Conservation (phyloP, 2,797 vertebrate genomes). For the Cryptoprocta ferox region DNA sequence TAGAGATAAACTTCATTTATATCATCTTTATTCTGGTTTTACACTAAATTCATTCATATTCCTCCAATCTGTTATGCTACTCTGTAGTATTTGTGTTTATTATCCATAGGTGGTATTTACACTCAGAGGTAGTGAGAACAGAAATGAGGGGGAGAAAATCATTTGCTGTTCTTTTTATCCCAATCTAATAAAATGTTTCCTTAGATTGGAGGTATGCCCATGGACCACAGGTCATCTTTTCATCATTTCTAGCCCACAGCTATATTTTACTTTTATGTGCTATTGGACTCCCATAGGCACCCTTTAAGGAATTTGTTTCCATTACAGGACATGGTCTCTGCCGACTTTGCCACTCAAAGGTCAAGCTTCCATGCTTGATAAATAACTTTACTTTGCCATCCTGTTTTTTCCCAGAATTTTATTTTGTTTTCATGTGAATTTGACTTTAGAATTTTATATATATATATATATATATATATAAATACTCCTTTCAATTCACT, state of each 20-base stretch:
- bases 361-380: constrained; percentile 35
- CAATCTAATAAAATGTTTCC: constrained; percentile 67
- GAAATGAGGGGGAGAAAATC: constrained; percentile 4
- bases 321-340: constrained; percentile 13
- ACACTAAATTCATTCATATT: not conserved
- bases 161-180: constrained; percentile 55
- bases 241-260: constrained; percentile 55
- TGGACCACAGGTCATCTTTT: constrained; percentile 60
- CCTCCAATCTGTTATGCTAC: not conserved
- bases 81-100: not conserved
- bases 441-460: constrained; percentile 25
- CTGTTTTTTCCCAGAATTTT: constrained; percentile 25
- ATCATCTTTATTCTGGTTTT: constrained; percentile 10
- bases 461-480: not conserved
- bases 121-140: constrained; percentile 16
- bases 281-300: constrained; percentile 28
- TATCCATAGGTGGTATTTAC: not conserved
- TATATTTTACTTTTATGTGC: constrained; percentile 56
- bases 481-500: not conserved
- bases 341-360: constrained; percentile 48
- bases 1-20: not conserved
- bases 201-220: constrained; percentile 28
- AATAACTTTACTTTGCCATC: constrained; percentile 45
- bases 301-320: constrained; percentile 65
- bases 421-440: not conserved